Conservation (phyloP, 2,888 invertebrate species). For the Cecidostiba fungosa region DNA sequence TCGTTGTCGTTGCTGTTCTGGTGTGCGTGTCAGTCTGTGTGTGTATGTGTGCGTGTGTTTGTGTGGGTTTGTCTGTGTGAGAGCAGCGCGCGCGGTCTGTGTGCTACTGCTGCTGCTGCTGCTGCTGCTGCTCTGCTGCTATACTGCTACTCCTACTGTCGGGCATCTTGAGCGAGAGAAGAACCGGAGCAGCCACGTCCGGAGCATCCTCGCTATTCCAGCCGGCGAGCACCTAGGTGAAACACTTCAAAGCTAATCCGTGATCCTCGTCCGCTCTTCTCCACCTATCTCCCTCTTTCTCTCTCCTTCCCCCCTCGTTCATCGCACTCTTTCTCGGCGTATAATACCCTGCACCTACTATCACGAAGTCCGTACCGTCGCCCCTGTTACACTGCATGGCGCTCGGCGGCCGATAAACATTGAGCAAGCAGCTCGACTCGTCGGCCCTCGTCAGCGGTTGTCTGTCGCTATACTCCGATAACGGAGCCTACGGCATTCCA, state of each 20-base stretch:
- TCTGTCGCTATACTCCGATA: neutral
- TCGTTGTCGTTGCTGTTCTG: neutral
- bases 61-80: neutral
- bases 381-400: neutral
- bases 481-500: neutral
- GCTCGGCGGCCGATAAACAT: conserved; percentile 8
- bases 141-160: conserved; percentile 69
- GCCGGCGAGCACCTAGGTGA: conserved; percentile 73
- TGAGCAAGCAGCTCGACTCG: neutral
- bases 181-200: conserved; percentile 1
- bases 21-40: neutral
- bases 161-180: conserved; percentile 72
- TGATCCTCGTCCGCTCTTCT: neutral
- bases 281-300: neutral
- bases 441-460: neutral
- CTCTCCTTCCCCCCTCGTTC: neutral
- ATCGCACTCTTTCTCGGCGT: neutral
- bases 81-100: neutral
- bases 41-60: neutral
- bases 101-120: conserved; percentile 47
- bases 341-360: neutral
- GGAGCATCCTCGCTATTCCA: conserved; percentile 36
- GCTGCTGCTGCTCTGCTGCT: conserved; percentile 65
- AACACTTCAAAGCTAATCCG: neutral
- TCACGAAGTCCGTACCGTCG: neutral